Evolutionary conservation across 2,888 invertebrate species (phyloP).

Genomic region (Cylloceria caligata): DNA sequence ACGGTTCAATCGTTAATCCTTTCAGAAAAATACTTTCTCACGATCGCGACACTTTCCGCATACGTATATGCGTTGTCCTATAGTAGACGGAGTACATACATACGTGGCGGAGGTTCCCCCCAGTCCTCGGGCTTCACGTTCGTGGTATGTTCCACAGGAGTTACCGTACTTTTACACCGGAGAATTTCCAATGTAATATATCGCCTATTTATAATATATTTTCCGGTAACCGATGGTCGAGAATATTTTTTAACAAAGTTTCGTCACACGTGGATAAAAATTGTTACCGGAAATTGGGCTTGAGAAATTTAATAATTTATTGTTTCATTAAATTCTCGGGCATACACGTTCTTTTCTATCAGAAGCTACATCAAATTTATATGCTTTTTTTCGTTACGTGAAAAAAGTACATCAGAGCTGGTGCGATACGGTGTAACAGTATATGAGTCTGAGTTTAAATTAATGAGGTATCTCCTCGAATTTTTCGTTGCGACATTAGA

Average conservation of each 20-base stretch:
- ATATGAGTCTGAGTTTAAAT: slow-evolving; percentile 19
- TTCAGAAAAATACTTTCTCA: slow-evolving; percentile 65
- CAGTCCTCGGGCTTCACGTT: slow-evolving; percentile 6
- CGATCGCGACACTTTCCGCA: slow-evolving; percentile 53
- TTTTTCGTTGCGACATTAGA: background rate
- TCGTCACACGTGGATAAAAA: slow-evolving; percentile 24
- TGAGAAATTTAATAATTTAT: slow-evolving; percentile 55
- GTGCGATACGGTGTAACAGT: too few relatives aligned
- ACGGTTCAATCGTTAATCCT: slow-evolving; percentile 67
- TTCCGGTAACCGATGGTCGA: slow-evolving; percentile 42
- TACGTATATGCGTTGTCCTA: background rate
- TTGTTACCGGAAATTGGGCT: slow-evolving; percentile 28
- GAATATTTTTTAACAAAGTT: slow-evolving; percentile 34
- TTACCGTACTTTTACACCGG: slow-evolving; percentile 39
- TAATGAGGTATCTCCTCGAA: slow-evolving; percentile 17
- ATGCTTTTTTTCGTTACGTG: slow-evolving; percentile 1
- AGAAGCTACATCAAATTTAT: slow-evolving; percentile 30
- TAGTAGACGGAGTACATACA: background rate
- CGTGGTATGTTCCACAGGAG: slow-evolving; percentile 2
- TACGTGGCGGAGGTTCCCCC: background rate
- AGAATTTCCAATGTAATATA: slow-evolving; percentile 49
- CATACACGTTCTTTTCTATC: slow-evolving; percentile 4
- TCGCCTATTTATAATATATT: slow-evolving; percentile 43
- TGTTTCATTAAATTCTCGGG: slow-evolving; percentile 50
- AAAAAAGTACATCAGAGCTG: background rate